phyloP scores from a whole-genome alignment of 2,888 invertebrate species.

The Drosophila conformis region DNA sequence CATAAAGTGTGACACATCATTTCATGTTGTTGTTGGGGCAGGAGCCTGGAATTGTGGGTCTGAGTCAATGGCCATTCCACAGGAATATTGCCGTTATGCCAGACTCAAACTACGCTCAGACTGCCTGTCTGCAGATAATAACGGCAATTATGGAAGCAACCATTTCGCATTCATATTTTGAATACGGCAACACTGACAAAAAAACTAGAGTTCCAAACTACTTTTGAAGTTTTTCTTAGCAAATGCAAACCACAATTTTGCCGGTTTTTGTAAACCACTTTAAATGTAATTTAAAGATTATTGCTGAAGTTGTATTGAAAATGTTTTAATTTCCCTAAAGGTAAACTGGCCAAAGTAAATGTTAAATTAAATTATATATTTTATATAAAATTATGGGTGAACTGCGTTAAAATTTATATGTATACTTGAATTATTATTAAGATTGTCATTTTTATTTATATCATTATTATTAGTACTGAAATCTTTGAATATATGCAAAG shows the following conservation, averaged over 20 bases:
- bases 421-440: neutral
- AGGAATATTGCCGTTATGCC: conserved; percentile 15
- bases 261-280: neutral
- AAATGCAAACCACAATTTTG: neutral
- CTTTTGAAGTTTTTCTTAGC: neutral
- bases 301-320: neutral
- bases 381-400: neutral
- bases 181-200: neutral
- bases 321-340: neutral
- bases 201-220: neutral
- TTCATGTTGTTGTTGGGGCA: neutral
- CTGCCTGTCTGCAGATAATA: conserved; percentile 56
- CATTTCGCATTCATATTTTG: neutral
- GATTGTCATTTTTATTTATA: neutral
- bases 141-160: conserved; percentile 8
- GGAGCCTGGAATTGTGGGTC: conserved; percentile 9
- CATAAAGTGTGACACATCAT: conserved; percentile 23
- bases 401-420: neutral
- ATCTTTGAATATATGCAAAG: neutral
- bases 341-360: neutral
- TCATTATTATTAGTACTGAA: neutral
- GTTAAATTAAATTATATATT: neutral
- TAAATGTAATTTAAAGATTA: neutral
- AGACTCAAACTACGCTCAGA: conserved; percentile 34
- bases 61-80: conserved; percentile 41